Conservation (phyloP, 2,888 invertebrate species). For the Drosophila pseudotalamancana region DNA sequence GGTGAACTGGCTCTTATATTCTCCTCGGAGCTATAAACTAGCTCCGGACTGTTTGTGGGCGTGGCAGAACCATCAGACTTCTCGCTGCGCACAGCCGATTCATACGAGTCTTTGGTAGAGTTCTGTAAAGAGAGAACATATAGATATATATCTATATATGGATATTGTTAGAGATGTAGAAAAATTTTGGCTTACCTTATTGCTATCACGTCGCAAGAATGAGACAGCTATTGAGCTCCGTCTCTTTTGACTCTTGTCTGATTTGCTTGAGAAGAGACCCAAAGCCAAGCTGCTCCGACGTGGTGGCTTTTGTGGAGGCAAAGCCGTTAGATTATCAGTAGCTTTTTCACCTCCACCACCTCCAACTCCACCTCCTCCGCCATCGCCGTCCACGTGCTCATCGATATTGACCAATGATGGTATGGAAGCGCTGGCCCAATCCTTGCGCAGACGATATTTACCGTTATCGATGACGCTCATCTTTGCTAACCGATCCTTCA, state of each 20-base stretch:
- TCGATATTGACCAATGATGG: conserved; percentile 84
- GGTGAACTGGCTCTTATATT: conserved; percentile 82
- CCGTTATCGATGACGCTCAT: conserved; percentile 84
- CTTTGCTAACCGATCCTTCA: conserved; percentile 37
- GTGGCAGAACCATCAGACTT: conserved; percentile 82
- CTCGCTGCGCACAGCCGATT: conserved; percentile 83
- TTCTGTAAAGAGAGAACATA: conserved; percentile 57
- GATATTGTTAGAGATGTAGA: background rate
- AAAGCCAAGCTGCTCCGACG: conserved; percentile 83
- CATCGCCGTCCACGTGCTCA: conserved; percentile 77
- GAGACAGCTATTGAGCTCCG: conserved; percentile 84
- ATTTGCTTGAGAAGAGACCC: conserved; percentile 81
- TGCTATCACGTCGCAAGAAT: conserved; percentile 82
- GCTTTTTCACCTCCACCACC: conserved; percentile 59
- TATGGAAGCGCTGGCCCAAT: conserved; percentile 84
- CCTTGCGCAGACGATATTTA: conserved; percentile 83
- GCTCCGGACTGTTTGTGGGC: conserved; percentile 76
- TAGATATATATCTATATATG: background rate
- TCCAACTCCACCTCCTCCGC: conserved; percentile 69
- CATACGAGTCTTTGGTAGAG: conserved; percentile 82
- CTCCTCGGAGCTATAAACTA: conserved; percentile 80
- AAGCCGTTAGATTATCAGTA: conserved; percentile 58
- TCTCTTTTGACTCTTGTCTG: conserved; percentile 82
- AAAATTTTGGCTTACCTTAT: conserved; percentile 75
- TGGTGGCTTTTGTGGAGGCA: conserved; percentile 81